Evolutionary conservation across 2,113 vertebrate species (phyloP).

Genomic region (Hemiscyllium ocellatum): DNA sequence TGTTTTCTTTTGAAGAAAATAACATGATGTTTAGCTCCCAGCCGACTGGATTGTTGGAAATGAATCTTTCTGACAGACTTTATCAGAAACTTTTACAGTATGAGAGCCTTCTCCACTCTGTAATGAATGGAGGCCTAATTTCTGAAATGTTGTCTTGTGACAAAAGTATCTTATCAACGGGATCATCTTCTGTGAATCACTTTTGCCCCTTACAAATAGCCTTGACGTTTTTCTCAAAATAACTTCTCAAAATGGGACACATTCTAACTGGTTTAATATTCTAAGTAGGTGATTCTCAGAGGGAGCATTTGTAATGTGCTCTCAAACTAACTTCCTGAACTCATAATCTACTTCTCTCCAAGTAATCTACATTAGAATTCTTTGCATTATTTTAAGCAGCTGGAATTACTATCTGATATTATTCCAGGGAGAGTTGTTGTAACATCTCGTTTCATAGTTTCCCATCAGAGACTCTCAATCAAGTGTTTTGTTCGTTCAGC

Average conservation of each 20-base stretch:
- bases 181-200: neutral
- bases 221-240: neutral
- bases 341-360: slow-evolving; percentile 1
- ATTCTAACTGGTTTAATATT: neutral
- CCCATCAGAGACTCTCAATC: neutral
- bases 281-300: neutral
- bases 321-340: neutral
- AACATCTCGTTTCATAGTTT: neutral
- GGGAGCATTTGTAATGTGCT: neutral
- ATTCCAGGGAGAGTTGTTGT: neutral
- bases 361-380: neutral
- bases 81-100: neutral
- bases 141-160: neutral
- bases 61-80: neutral
- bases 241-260: neutral
- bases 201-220: neutral
- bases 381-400: neutral
- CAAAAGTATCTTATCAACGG: neutral
- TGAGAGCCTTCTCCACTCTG: neutral
- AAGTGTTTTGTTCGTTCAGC: neutral
- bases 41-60: neutral
- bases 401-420: neutral
- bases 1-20: neutral
- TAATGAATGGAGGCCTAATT: neutral
- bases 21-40: neutral